Conservation (phyloP, 2,888 invertebrate species). For the Halictus quadricinctus region DNA sequence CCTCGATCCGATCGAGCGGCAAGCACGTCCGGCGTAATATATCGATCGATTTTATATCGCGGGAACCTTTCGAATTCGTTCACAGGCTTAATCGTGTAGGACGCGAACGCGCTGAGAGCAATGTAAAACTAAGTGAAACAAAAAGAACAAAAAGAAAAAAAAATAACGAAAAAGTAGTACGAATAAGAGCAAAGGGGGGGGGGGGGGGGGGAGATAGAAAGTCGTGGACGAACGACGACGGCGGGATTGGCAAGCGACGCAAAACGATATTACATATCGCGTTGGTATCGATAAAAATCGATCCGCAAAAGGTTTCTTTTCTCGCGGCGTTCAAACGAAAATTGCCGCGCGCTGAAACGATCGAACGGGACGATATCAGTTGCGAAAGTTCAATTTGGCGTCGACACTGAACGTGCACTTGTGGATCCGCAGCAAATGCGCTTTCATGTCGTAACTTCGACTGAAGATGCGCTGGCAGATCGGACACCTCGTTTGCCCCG, state of each 20-base stretch:
- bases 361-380: constrained; percentile 45
- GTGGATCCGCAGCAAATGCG: constrained; percentile 85
- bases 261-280: neutral
- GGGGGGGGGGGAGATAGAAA: neutral
- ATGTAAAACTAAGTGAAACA: neutral
- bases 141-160: neutral
- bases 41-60: constrained; percentile 9
- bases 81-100: constrained; percentile 15
- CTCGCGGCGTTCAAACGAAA: neutral
- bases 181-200: neutral
- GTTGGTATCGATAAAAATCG: neutral
- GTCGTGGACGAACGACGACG: neutral
- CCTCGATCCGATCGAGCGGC: constrained; percentile 15
- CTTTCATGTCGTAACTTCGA: constrained; percentile 86
- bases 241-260: neutral
- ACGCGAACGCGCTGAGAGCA: neutral
- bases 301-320: neutral
- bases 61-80: constrained; percentile 22
- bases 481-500: constrained; percentile 86
- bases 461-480: constrained; percentile 86
- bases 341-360: neutral
- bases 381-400: constrained; percentile 69
- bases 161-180: neutral
- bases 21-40: constrained; percentile 2
- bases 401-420: constrained; percentile 80